Conservation (phyloP, 2,888 invertebrate genomes). For the Colletes collaris region DNA sequence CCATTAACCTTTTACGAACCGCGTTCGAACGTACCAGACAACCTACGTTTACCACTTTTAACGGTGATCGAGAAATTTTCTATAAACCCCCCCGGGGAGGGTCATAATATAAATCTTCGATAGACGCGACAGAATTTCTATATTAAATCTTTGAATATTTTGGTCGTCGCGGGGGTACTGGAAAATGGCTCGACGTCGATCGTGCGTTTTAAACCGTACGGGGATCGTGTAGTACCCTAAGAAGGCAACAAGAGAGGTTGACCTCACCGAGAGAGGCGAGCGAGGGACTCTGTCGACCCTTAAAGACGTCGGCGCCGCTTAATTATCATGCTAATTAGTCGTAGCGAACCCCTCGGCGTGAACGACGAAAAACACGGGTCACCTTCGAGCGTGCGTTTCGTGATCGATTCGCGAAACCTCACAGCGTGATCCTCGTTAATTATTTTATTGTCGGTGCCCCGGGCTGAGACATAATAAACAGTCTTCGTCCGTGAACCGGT, state of each 20-base stretch:
- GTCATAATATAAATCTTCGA: too few species aligned
- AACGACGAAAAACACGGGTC: slow-evolving; percentile 52
- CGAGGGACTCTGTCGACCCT: slow-evolving; percentile 48
- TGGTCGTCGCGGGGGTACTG: too few species aligned
- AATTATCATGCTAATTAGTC: slow-evolving; percentile 74
- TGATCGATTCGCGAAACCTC: slow-evolving; percentile 67
- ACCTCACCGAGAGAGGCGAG: slow-evolving; percentile 35
- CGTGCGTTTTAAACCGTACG: neutral
- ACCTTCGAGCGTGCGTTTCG: slow-evolving; percentile 35
- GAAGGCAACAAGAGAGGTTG: slow-evolving; percentile 38
- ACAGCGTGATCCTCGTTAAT: slow-evolving; percentile 63
- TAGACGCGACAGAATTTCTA: too few species aligned
- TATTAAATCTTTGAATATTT: too few species aligned
- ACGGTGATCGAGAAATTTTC: too few species aligned
- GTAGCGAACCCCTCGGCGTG: slow-evolving; percentile 55
- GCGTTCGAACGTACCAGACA: too few species aligned
- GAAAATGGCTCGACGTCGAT: too few species aligned
- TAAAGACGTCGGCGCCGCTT: slow-evolving; percentile 63
- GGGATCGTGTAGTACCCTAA: neutral
- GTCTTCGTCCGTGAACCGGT: neutral
- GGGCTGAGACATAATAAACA: slow-evolving; percentile 42
- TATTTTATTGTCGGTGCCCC: slow-evolving; percentile 60
- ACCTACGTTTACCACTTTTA: too few species aligned
- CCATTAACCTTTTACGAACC: too few species aligned
- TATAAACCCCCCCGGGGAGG: too few species aligned